Conservation (phyloP, 2,888 invertebrate genomes). For the Glyphotaelius pellucidus region DNA sequence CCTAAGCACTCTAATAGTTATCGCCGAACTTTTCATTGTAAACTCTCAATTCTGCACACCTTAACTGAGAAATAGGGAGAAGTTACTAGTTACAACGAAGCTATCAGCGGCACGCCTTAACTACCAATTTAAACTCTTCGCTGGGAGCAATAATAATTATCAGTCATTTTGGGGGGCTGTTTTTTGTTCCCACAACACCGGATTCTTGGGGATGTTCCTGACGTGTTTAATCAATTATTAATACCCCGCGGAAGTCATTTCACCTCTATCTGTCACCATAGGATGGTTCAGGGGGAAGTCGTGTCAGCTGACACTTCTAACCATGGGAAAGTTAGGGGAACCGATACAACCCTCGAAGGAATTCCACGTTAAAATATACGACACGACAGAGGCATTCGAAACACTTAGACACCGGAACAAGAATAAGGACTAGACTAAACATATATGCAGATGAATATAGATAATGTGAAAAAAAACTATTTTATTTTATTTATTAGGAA, state of each 20-base stretch:
- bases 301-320: constrained; percentile 38
- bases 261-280: constrained; percentile 60
- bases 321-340: constrained; percentile 51
- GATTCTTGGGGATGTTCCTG: constrained; percentile 44
- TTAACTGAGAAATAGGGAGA: not conserved
- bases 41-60: not conserved
- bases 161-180: not conserved
- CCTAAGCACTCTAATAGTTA: not conserved
- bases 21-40: not conserved
- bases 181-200: constrained; percentile 25
- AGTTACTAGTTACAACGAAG: not conserved
- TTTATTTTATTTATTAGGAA: no score
- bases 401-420: not conserved
- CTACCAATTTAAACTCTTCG: not conserved
- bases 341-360: not conserved
- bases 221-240: constrained; percentile 44
- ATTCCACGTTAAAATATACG: not conserved
- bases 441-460: not conserved
- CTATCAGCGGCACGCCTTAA: not conserved
- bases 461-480: not conserved
- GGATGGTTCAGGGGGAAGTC: constrained; percentile 38
- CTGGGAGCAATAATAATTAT: constrained; percentile 29
- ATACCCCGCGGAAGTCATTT: constrained; percentile 57
- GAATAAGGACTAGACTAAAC: not conserved
- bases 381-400: not conserved